These are phyloP conservation scores for Drosophila borealis DNA, from an alignment of 2,888 invertebrate genomes.

Conservation along the genomic window DNA sequence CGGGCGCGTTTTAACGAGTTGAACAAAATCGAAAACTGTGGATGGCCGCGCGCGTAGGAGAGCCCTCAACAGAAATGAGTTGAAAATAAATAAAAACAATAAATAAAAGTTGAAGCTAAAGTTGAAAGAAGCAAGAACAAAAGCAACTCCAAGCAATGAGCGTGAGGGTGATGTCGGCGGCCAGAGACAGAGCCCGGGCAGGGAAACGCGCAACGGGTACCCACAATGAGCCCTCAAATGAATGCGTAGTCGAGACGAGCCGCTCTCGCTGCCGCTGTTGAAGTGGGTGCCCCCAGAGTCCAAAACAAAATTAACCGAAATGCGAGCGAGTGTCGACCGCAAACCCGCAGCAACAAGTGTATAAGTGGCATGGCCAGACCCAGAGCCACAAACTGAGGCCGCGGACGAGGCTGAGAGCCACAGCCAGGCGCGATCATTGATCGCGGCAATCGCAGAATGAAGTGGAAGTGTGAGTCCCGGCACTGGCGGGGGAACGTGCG, in stretches of 20 bases:
- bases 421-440: constrained; percentile 74
- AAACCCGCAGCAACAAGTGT: constrained; percentile 84
- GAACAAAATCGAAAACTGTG: constrained; percentile 74
- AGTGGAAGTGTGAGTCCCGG: constrained; percentile 41
- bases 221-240: constrained; percentile 82
- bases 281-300: constrained; percentile 57
- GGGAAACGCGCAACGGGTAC: constrained; percentile 23
- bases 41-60: constrained; percentile 59
- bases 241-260: constrained; percentile 72
- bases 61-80: constrained; percentile 65
- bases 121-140: constrained; percentile 57
- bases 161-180: constrained; percentile 70
- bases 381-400: constrained; percentile 14
- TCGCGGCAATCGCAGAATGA: constrained; percentile 80
- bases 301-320: constrained; percentile 71
- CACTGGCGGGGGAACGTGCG: constrained; percentile 18
- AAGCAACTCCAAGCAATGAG: constrained; percentile 46
- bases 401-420: constrained; percentile 25
- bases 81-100: constrained; percentile 78
- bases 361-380: constrained; percentile 75
- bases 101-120: constrained; percentile 61
- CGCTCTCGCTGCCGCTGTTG: constrained; percentile 21
- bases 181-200: constrained; percentile 23
- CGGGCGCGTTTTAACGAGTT: constrained; percentile 83
- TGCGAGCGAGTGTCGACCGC: constrained; percentile 74